phyloP scores from a whole-genome alignment of 2,888 invertebrate species.

The Xestoiulus laeticollis region DNA sequence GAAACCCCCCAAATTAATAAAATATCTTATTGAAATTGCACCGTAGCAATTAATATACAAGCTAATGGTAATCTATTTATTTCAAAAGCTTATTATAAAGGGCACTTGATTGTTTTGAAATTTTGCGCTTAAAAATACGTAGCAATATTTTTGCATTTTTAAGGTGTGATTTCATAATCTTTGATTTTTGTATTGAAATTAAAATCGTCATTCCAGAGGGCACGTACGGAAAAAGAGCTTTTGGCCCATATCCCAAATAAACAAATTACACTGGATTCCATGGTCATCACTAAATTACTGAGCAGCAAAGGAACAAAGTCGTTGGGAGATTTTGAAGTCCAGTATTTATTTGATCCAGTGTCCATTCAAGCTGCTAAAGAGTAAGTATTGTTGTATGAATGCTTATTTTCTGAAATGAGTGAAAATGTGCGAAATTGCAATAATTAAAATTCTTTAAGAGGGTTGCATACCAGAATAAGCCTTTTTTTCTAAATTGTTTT shows the following conservation, averaged over 20 bases:
- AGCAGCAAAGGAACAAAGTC: slow-evolving; percentile 64
- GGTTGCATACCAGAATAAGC: too few species aligned
- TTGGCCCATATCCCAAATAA: slow-evolving; percentile 63
- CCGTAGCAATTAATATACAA: too few species aligned
- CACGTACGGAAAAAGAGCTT: slow-evolving; percentile 62
- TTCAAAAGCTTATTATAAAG: too few species aligned
- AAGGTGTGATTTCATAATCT: not conserved
- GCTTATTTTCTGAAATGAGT: not conserved
- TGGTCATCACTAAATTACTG: slow-evolving; percentile 65
- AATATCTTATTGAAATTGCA: too few species aligned
- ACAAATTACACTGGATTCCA: slow-evolving; percentile 63
- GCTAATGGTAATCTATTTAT: too few species aligned
- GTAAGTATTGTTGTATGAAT: slow-evolving; percentile 59
- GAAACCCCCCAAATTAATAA: too few species aligned
- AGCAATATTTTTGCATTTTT: not conserved
- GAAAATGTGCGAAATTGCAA: too few species aligned
- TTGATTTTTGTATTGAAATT: not conserved
- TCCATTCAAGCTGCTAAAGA: slow-evolving; percentile 61
- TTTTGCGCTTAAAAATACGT: too few species aligned
- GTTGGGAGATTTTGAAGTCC: slow-evolving; percentile 65
- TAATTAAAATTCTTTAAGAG: too few species aligned
- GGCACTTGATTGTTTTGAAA: too few species aligned
- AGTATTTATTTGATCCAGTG: slow-evolving; percentile 64
- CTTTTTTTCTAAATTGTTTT: too few species aligned
- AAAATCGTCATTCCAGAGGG: slow-evolving; percentile 57